Base-by-base conservation (phyloP, 2,113 vertebrate species). In the Nothoprocta perdicaria region DNA sequence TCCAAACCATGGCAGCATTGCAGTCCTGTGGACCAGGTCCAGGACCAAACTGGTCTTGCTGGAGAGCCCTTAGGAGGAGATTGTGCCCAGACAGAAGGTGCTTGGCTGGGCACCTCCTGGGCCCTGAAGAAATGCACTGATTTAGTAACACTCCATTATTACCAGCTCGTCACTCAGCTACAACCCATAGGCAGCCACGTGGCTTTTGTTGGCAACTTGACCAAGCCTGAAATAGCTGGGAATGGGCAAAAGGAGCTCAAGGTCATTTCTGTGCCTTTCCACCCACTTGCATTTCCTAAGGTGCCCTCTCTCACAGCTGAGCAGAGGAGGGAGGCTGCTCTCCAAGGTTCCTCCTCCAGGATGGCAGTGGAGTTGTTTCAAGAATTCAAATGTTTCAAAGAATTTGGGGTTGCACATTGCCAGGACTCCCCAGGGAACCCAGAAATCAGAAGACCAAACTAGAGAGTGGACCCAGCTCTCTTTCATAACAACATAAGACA, bases 401-500 rank as follows among this genome's bases (percentile, higher is more conserved):
- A 84, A 89, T 62, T 45, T n/a, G n/a, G 65, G 33, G 41, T 85
- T 92, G n/a, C 26, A 8, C 27, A 24, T 52, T 71, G 78, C 63
- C 61, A 40, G 7, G 21, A 48, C 3, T 91, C 92, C 50, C 75
- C 6, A 1, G 0, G 1, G 86, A 76, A 40, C 31, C 48, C 12
- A 53, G 15, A 29, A 40, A 79, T 52, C 26, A 0, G 0, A 58
- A 0, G 2, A 29, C 45, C 61, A 77, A 84, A 41, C 10, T 5
- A 53, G 67, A 26, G 33, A 31, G 55, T 60, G 86, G 67, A 71
- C 29, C 16, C 78, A 63, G 50, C 31, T 40, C 16, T 69, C 50
- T 75, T 85, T 85, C 81, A 43, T 52, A 89, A 90, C 31, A 82
- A 52, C 13, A 81, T 31, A 77, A 27, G 26, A 48, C 40, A 82